These are phyloP conservation scores for Apogon talboti DNA, from an alignment of 2,797 vertebrate species.

Conservation along the genomic window DNA sequence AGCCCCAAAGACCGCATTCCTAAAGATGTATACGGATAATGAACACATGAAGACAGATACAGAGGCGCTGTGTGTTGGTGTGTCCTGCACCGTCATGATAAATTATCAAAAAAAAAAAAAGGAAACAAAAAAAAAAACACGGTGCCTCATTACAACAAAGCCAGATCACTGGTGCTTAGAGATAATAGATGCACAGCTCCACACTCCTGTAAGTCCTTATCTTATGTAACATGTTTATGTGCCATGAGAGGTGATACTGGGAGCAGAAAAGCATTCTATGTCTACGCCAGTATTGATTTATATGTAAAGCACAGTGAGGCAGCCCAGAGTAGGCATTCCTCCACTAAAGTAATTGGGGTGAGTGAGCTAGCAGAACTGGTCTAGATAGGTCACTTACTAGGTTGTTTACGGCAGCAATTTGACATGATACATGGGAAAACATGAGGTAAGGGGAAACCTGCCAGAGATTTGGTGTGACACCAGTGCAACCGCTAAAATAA, in stretches of 20 bases:
- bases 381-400: slow-evolving; percentile 85
- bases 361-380: slow-evolving; percentile 81
- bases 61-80: slow-evolving; percentile 3
- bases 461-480: background rate
- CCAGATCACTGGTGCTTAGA: too few relatives aligned
- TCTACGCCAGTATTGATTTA: slow-evolving; percentile 69
- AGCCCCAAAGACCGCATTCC: slow-evolving; percentile 30
- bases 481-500: slow-evolving; percentile 36
- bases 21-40: slow-evolving; percentile 36
- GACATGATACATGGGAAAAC: slow-evolving; percentile 80
- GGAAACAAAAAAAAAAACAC: background rate
- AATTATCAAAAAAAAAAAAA: background rate
- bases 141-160: background rate
- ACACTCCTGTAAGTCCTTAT: slow-evolving; percentile 19
- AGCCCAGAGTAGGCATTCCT: slow-evolving; percentile 71
- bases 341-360: slow-evolving; percentile 82
- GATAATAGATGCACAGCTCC: slow-evolving; percentile 2
- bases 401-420: slow-evolving; percentile 84
- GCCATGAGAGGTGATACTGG: slow-evolving; percentile 27
- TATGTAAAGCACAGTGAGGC: slow-evolving; percentile 71
- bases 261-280: slow-evolving; percentile 34
- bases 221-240: slow-evolving; percentile 46
- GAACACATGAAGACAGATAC: slow-evolving; percentile 21
- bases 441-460: slow-evolving; percentile 24
- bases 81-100: slow-evolving; percentile 5